phyloP scores from a whole-genome alignment of 2,113 vertebrate genomes.

The Brienomyrus longianalis region DNA sequence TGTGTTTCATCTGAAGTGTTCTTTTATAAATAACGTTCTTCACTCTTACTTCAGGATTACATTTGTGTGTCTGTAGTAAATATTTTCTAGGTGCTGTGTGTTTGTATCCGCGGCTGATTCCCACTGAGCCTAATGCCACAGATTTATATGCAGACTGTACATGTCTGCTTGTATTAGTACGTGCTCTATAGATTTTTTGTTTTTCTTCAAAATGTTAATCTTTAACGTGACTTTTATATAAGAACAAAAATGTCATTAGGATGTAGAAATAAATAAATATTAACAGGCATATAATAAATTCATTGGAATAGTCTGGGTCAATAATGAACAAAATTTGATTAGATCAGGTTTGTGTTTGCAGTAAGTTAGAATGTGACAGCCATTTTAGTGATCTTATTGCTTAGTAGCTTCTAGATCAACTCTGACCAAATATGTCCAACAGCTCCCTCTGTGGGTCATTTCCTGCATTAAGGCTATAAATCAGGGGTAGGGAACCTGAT shows the following conservation, averaged over 20 bases:
- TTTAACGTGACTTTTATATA: not conserved
- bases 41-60: not conserved
- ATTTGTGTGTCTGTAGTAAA: not conserved
- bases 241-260: not conserved
- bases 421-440: not conserved
- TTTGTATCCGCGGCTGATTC: not conserved
- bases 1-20: not conserved
- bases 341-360: not conserved
- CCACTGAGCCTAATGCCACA: not conserved
- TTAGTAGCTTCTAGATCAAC: not conserved
- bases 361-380: not conserved
- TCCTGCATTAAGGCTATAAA: not conserved
- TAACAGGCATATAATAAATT: not conserved
- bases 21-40: not conserved
- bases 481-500: too few species aligned
- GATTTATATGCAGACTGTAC: not conserved
- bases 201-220: not conserved
- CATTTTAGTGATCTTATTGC: not conserved
- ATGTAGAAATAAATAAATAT: not conserved
- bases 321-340: not conserved
- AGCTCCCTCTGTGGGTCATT: constrained; percentile 3
- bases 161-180: not conserved
- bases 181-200: not conserved
- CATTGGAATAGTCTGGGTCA: not conserved
- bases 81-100: not conserved